These are phyloP conservation scores for Pseudobourletiella spinata DNA, from an alignment of 1,140 invertebrate genomes.

Conservation along the genomic window DNA sequence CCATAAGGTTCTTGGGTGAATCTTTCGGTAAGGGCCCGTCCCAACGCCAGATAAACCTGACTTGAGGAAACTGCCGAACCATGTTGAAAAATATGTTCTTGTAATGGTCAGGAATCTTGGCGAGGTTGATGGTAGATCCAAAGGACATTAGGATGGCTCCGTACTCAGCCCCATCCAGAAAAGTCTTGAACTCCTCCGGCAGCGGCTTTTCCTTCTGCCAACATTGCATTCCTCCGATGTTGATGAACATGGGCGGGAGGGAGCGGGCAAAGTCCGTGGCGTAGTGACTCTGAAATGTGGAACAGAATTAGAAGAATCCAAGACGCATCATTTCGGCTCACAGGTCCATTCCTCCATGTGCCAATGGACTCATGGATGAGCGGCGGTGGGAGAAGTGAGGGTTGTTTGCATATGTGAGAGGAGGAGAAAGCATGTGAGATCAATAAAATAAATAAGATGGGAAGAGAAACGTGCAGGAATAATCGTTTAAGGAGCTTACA, in stretches of 20 bases:
- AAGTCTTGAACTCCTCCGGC: constrained; percentile 6
- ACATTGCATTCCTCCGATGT: constrained; percentile 23
- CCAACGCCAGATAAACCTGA: constrained; percentile 25
- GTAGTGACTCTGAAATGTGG: constrained; percentile 7
- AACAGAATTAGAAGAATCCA: neutral
- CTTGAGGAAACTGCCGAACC: constrained; percentile 4
- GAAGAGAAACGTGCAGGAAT: no score
- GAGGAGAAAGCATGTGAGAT: no score
- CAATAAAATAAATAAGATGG: no score
- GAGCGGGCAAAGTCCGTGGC: constrained; percentile 20
- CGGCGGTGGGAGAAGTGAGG: no score
- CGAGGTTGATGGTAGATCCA: constrained; percentile 25
- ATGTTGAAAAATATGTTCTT: constrained; percentile 14
- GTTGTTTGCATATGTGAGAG: no score
- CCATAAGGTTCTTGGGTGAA: constrained; percentile 19
- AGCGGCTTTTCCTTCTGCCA: constrained; percentile 3
- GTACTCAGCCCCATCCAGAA: constrained; percentile 25
- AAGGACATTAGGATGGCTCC: constrained; percentile 28
- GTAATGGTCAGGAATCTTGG: constrained; percentile 6
- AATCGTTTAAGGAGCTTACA: neutral
- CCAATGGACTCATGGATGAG: no score
- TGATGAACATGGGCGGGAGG: constrained; percentile 14
- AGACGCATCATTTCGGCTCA: no score
- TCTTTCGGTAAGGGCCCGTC: constrained; percentile 3
- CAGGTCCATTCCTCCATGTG: no score